phyloP scores from a whole-genome alignment of 2,797 vertebrate genomes.

The Sebastes diploproa region DNA sequence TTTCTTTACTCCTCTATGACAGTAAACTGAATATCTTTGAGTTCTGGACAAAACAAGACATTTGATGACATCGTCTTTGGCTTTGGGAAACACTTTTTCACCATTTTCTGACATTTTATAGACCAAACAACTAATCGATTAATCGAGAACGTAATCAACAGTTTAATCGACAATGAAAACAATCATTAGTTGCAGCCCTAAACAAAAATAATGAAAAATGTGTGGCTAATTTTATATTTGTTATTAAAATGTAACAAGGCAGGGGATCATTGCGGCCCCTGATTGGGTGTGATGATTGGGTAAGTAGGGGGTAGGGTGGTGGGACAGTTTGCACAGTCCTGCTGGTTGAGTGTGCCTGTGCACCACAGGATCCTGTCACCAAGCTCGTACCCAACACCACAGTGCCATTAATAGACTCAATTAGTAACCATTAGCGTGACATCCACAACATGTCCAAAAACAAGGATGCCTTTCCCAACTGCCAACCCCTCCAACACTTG shows the following conservation, averaged over 20 bases:
- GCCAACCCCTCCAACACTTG: slow-evolving; percentile 16
- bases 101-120: too few relatives aligned
- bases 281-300: background rate
- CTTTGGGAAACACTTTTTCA: too few relatives aligned
- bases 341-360: slow-evolving; percentile 26
- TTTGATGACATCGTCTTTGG: background rate
- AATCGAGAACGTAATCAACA: too few relatives aligned
- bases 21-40: background rate
- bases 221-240: background rate
- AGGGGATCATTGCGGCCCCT: background rate
- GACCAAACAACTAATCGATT: too few relatives aligned
- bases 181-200: background rate
- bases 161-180: background rate
- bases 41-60: background rate
- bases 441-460: slow-evolving; percentile 54
- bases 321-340: slow-evolving; percentile 35
- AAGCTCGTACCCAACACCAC: slow-evolving; percentile 9
- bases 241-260: background rate
- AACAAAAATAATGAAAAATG: background rate
- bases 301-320: background rate
- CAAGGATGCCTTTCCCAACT: slow-evolving; percentile 38
- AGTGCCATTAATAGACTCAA: slow-evolving; percentile 52
- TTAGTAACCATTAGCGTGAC: slow-evolving; percentile 52
- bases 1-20: background rate
- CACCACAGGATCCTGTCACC: slow-evolving; percentile 29